Evolutionary conservation across 2,888 invertebrate genomes (phyloP).

Genomic region (Drosophila ezoana): DNA sequence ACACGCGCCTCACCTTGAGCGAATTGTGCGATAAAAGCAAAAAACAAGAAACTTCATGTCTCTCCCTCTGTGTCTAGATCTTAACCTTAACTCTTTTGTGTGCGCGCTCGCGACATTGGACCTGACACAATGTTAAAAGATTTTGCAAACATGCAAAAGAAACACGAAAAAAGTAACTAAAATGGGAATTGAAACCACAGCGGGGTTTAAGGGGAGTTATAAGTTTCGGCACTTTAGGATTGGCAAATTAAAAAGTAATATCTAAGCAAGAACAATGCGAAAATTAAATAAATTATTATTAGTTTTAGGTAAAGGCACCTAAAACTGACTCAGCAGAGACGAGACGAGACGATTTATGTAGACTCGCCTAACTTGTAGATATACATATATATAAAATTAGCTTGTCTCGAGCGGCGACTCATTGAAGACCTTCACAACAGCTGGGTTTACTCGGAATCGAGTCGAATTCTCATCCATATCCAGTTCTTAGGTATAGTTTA

Average conservation of each 20-base stretch:
- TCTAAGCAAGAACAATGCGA: slow-evolving; percentile 33
- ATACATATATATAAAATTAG: slow-evolving; percentile 34
- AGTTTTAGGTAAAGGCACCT: slow-evolving; percentile 27
- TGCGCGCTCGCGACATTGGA: slow-evolving; percentile 53
- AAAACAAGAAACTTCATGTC: slow-evolving; percentile 22
- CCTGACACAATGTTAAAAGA: slow-evolving; percentile 61
- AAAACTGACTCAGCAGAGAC: slow-evolving; percentile 5
- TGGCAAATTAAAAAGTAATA: slow-evolving; percentile 49
- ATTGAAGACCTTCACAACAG: slow-evolving; percentile 56
- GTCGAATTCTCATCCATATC: slow-evolving; percentile 26
- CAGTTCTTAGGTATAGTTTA: slow-evolving; percentile 7
- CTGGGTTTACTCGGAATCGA: slow-evolving; percentile 33
- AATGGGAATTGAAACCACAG: slow-evolving; percentile 46
- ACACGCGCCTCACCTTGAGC: slow-evolving; percentile 47
- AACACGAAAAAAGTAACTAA: slow-evolving; percentile 21
- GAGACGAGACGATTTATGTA: slow-evolving; percentile 12
- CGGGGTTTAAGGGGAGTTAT: slow-evolving; percentile 5
- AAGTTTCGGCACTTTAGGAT: slow-evolving; percentile 25
- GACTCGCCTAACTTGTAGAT: slow-evolving; percentile 37
- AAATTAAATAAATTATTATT: slow-evolving; percentile 47
- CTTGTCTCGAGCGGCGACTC: slow-evolving; percentile 29
- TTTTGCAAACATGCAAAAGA: slow-evolving; percentile 52
- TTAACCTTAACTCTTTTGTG: slow-evolving; percentile 34
- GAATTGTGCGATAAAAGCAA: slow-evolving; percentile 17
- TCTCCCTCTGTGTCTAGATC: slow-evolving; percentile 5